A percentile compares a stretch with the other conserved stretches of the same genome.
Evolutionary conservation across 2,113 vertebrate species (phyloP).

Genomic region (Ptychochromis oligacanthus): DNA sequence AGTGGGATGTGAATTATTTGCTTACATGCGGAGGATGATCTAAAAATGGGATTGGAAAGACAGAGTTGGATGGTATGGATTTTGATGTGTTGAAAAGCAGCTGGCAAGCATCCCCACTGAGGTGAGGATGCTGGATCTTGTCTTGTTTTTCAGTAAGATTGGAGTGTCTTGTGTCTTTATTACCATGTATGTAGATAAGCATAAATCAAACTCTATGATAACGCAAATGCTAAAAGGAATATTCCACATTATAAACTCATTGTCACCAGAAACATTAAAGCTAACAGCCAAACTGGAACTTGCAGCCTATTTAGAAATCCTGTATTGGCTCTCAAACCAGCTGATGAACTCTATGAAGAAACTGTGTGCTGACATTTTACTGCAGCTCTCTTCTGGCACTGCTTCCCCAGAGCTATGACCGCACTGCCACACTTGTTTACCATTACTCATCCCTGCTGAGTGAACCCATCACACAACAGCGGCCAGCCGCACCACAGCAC

Average conservation of each 20-base stretch:
- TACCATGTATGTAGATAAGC: not conserved
- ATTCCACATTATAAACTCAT: not conserved
- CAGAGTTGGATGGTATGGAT: conserved; percentile 13
- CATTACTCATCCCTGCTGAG: conserved; percentile 40
- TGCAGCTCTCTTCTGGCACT: not conserved
- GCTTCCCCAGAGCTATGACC: conserved; percentile 20
- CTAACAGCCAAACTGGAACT: not conserved
- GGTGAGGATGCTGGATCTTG: not conserved
- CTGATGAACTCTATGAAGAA: conserved; percentile 12
- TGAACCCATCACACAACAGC: conserved; percentile 27
- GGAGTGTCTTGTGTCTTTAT: not conserved
- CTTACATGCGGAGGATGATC: conserved; percentile 44
- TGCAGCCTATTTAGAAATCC: not conserved
- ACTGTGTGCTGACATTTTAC: conserved; percentile 52
- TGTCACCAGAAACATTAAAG: not conserved
- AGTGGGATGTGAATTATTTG: conserved; percentile 45
- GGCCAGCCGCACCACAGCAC: not conserved
- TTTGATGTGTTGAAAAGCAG: conserved; percentile 19
- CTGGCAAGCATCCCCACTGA: not conserved
- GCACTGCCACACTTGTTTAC: conserved; percentile 39
- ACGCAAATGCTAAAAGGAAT: no score
- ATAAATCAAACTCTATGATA: not conserved
- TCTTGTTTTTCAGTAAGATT: not conserved
- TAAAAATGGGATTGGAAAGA: conserved; percentile 42
- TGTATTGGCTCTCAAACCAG: not conserved